Evolutionary conservation across 1,140 invertebrate species (phyloP).

Genomic region (Halictus rubicundus): DNA sequence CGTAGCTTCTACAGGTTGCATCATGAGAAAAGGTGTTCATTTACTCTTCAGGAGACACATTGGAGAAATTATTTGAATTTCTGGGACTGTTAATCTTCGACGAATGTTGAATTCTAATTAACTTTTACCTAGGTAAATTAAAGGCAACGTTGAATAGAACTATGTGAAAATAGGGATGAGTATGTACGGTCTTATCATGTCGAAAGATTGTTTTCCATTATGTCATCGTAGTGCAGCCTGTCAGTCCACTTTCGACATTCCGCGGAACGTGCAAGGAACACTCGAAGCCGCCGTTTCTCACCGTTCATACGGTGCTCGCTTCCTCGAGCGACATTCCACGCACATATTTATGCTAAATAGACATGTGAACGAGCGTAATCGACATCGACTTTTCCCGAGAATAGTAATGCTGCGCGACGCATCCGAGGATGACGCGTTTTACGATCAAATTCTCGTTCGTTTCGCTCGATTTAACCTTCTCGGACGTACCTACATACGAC

Average conservation of each 20-base stretch:
- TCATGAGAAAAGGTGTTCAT: too few relatives aligned
- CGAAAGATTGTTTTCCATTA: background rate
- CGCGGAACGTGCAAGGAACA: background rate
- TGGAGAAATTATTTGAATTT: too few relatives aligned
- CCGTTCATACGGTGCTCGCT: background rate
- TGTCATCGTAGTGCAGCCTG: background rate
- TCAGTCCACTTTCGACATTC: background rate
- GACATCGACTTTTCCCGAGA: slow-evolving; percentile 8
- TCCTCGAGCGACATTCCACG: slow-evolving; percentile 21
- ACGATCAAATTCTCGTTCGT: background rate
- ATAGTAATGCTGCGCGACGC: background rate
- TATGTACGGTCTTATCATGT: background rate
- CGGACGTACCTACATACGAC: background rate
- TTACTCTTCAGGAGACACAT: too few relatives aligned
- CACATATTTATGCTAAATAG: slow-evolving; percentile 27
- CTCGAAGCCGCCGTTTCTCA: background rate
- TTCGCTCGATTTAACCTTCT: background rate
- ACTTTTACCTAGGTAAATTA: too few relatives aligned
- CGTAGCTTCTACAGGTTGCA: too few relatives aligned
- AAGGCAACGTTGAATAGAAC: too few relatives aligned
- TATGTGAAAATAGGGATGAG: background rate
- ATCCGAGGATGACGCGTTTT: background rate
- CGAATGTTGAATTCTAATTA: too few relatives aligned
- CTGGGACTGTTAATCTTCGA: too few relatives aligned
- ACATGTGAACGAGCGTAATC: slow-evolving; percentile 1